These are phyloP conservation scores for Romanogobio albipinnatus DNA, from an alignment of 2,113 vertebrate genomes.

Conservation along the genomic window DNA sequence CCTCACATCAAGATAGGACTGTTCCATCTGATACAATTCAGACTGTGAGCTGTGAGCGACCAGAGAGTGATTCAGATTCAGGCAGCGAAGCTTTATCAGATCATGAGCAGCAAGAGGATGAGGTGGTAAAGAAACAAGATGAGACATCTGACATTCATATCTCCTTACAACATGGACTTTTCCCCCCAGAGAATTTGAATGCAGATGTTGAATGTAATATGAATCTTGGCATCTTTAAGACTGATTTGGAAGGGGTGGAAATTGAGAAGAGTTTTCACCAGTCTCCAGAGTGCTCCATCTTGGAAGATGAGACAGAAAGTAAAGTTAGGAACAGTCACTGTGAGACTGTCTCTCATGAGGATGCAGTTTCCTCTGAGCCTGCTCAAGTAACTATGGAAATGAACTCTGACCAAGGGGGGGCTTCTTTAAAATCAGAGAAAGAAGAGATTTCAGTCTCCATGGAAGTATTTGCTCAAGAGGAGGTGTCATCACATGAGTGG, in stretches of 20 bases:
- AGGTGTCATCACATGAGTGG: constrained; percentile 42
- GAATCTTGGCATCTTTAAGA: constrained; percentile 15
- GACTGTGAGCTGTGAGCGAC: constrained; percentile 57
- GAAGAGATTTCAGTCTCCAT: constrained; percentile 6
- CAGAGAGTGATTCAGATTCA: constrained; percentile 67
- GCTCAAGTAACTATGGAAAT: constrained; percentile 29
- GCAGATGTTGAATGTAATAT: constrained; percentile 42
- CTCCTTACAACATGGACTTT: constrained; percentile 32
- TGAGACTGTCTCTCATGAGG: constrained; percentile 59
- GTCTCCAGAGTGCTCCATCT: constrained; percentile 56
- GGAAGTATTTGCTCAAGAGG: constrained; percentile 49
- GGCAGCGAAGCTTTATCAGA: constrained; percentile 73
- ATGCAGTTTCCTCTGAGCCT: constrained; percentile 54
- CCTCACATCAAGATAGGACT: constrained; percentile 66
- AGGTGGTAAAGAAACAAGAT: constrained; percentile 36
- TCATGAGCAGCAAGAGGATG: constrained; percentile 57
- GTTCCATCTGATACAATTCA: constrained; percentile 58
- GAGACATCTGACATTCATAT: constrained; percentile 42
- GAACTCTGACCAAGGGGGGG: constrained; percentile 55
- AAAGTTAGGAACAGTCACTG: constrained; percentile 51
- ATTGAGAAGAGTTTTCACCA: constrained; percentile 48
- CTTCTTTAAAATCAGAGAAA: constrained; percentile 50
- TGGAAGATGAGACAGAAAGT: constrained; percentile 44
- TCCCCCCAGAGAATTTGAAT: constrained; percentile 62
- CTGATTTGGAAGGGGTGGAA: constrained; percentile 23